Percentiles rank a stretch among this genome's conserved stretches.
These are phyloP conservation scores for Crotalus tigris DNA, from an alignment of 2,113 vertebrate genomes.

Conservation along the genomic window DNA sequence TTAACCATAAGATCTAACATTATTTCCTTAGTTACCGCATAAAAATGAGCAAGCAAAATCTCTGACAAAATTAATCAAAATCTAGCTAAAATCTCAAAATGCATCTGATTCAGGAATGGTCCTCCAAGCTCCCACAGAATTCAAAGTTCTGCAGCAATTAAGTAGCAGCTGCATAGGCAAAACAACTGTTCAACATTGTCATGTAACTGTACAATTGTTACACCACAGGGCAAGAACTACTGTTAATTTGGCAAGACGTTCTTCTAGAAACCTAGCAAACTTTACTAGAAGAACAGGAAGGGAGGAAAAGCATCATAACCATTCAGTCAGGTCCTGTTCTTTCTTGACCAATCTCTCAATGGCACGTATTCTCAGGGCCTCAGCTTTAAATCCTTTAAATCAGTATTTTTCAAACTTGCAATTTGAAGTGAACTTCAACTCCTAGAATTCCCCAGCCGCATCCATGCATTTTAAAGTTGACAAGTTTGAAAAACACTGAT, in stretches of 20 bases:
- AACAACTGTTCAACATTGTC: background rate
- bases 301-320: background rate
- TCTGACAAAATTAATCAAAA: background rate
- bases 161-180: background rate
- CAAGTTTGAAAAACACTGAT: background rate
- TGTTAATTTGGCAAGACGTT: background rate
- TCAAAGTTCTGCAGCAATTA: background rate
- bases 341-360: background rate
- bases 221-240: background rate
- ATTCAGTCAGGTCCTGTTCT: background rate
- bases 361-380: background rate
- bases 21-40: background rate
- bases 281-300: background rate
- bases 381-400: background rate
- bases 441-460: background rate
- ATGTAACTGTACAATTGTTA: background rate
- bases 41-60: background rate
- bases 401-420: background rate
- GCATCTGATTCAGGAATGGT: background rate
- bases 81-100: background rate
- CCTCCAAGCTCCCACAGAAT: background rate
- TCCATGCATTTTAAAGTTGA: background rate
- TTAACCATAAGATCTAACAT: background rate
- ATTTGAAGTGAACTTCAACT: background rate
- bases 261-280: background rate